phyloP scores from a whole-genome alignment of 2,888 invertebrate species.

The Drosophila antonietae region DNA sequence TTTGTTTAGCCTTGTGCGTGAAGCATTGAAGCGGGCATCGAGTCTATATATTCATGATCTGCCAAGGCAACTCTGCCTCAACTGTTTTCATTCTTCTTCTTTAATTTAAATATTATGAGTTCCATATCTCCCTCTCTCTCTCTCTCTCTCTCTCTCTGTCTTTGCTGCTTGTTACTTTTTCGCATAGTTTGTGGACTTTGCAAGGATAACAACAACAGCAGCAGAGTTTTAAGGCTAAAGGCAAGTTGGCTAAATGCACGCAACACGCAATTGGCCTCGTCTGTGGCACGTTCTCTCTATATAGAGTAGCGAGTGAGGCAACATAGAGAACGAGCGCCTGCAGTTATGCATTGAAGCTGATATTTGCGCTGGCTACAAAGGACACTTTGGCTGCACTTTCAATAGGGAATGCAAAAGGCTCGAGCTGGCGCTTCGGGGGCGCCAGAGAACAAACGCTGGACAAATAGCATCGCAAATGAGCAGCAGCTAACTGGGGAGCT shows the following conservation, averaged over 20 bases:
- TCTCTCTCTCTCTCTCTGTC: not conserved
- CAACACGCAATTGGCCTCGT: conserved; percentile 28
- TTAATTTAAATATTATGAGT: not conserved
- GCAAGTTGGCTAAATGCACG: conserved; percentile 24
- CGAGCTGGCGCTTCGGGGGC: conserved; percentile 8
- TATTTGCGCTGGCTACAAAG: conserved; percentile 35
- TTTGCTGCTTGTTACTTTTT: conserved; percentile 1
- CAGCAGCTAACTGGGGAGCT: not conserved
- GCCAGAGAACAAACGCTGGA: conserved; percentile 2
- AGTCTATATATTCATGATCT: conserved; percentile 1
- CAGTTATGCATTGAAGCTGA: conserved; percentile 58
- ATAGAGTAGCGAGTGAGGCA: not conserved
- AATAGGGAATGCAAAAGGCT: conserved; percentile 13
- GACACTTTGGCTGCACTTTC: conserved; percentile 30
- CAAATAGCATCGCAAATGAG: conserved; percentile 71
- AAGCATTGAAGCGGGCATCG: not conserved
- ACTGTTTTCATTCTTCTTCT: not conserved
- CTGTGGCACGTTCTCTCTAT: not conserved
- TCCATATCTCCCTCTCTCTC: not conserved
- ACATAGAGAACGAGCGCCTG: not conserved
- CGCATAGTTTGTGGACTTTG: conserved; percentile 29
- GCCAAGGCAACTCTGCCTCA: not conserved
- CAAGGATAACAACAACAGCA: conserved; percentile 5
- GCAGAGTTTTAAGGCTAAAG: not conserved
- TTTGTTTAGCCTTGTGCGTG: conserved; percentile 8